Percentiles rank a stretch among this genome's conserved stretches.
These are phyloP conservation scores for Myodes glareolus DNA, from an alignment of 2,113 vertebrate species.

Conservation along the genomic window DNA sequence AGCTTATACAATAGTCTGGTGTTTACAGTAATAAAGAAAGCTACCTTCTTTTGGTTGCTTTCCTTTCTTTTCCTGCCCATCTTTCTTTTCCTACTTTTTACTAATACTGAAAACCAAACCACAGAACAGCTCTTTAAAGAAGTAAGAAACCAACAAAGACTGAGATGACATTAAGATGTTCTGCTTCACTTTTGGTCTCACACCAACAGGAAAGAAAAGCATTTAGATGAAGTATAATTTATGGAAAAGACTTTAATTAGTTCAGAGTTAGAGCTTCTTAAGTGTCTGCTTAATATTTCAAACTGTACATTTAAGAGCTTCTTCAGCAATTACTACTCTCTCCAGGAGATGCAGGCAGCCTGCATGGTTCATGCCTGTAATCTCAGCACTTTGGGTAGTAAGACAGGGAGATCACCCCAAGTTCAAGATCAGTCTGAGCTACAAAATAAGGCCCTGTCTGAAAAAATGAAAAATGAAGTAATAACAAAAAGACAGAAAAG, in stretches of 20 bases:
- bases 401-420: not conserved
- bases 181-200: slow-evolving; percentile 59
- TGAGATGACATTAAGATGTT: slow-evolving; percentile 51
- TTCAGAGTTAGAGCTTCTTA: slow-evolving; percentile 62
- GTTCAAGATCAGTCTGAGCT: not conserved
- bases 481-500: slow-evolving; percentile 3
- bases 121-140: slow-evolving; percentile 48
- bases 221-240: slow-evolving; percentile 65
- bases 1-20: slow-evolving; percentile 74
- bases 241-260: slow-evolving; percentile 67
- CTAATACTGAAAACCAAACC: slow-evolving; percentile 61
- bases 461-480: not conserved
- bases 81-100: not conserved
- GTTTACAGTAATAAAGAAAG: slow-evolving; percentile 69
- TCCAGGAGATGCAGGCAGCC: not conserved
- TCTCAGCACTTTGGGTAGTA: not conserved
- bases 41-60: not conserved
- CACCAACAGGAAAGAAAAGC: slow-evolving; percentile 46
- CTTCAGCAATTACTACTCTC: slow-evolving; percentile 52
- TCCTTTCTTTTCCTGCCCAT: not conserved
- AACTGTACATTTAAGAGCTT: slow-evolving; percentile 64
- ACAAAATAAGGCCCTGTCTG: not conserved
- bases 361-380: not conserved
- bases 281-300: slow-evolving; percentile 76
- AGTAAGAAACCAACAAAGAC: slow-evolving; percentile 59